Evolutionary conservation across 1,140 invertebrate genomes (phyloP), one percentile per base, ranked within the genome.

Genomic region (Trichonephila clavata): DNA sequence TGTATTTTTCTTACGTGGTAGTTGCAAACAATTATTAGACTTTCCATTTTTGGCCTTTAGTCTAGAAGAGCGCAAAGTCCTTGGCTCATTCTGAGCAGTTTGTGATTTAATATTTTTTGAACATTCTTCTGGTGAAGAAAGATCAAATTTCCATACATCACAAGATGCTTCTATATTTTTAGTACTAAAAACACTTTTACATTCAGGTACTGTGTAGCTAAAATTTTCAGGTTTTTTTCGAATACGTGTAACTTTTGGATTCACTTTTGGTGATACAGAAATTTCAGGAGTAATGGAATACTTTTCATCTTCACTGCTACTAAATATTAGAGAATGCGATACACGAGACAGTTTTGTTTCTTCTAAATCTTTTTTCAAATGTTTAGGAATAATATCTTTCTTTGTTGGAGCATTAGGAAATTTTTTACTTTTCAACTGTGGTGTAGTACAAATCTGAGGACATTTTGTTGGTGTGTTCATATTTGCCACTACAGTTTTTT

Each of bases 241-340:
- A 7, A 57, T 14, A 7, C 50, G 50, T 59, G 14, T 24, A 84
- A 10, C 5, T 84, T 84, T 84, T 84, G 13, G 2, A n/a, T 21
- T 21, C 0, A 24, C 20, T 84, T 84, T 84, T 84, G 6, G 57
- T 16, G 83, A 5, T 20, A 43, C n/a, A n/a, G 43, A 21, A 18
- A 27, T 32, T 32, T 83, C 43, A 13, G 18, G 24, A 13, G 16
- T 20, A 2, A 71, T 20, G 50, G 21, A 24, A n/a, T 24, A 21
- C n/a, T 50, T 50, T 50, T 87, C 84, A 93, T 93, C 92, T 80
- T 88, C 86, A 81, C 92, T 93, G 21, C 71, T 88, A 39, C 86
- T 93, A 57, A 87, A 87, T 43, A 61, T 27, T 6, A 86, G 77
- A 21, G 80, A 39, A 43, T 57, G 21, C 21, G 60, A 20, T 81